Conservation (phyloP, 1,140 invertebrate species). For the Wiebesia pumilae region DNA sequence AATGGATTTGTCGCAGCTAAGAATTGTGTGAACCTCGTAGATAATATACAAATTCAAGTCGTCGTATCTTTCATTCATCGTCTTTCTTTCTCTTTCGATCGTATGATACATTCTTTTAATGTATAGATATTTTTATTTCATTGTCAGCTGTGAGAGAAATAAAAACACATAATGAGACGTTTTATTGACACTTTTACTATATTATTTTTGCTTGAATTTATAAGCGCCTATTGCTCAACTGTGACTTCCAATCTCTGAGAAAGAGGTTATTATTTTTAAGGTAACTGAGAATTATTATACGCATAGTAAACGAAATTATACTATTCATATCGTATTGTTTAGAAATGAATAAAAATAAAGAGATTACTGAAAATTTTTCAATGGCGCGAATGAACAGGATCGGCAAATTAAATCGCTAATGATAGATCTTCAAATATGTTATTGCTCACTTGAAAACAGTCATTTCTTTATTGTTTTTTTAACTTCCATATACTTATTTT, state of each 20-base stretch:
- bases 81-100: not conserved
- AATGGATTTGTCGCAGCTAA: not conserved
- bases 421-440: not conserved
- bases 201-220: slow-evolving; percentile 7
- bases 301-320: not conserved
- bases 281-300: not conserved
- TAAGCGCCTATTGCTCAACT: slow-evolving; percentile 10
- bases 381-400: not conserved
- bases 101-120: not conserved
- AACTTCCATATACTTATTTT: not conserved
- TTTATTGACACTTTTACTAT: slow-evolving; percentile 47
- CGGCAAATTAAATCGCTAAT: not conserved
- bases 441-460: not conserved
- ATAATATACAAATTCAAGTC: slow-evolving; percentile 12
- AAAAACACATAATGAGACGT: slow-evolving; percentile 51
- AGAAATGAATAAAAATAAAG: not conserved
- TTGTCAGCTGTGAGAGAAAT: slow-evolving; percentile 46
- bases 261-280: not conserved
- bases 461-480: not conserved
- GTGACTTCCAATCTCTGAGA: slow-evolving; percentile 11
- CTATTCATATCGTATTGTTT: not conserved
- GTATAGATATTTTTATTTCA: not conserved
- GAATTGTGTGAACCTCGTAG: not conserved
- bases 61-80: not conserved
- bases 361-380: slow-evolving; percentile 20